Percentiles rank a stretch among this genome's conserved stretches.
Evolutionary conservation across 53 echinoderm and acorn worm genomes (phyloP).

Genomic region (Henricia sp.): DNA sequence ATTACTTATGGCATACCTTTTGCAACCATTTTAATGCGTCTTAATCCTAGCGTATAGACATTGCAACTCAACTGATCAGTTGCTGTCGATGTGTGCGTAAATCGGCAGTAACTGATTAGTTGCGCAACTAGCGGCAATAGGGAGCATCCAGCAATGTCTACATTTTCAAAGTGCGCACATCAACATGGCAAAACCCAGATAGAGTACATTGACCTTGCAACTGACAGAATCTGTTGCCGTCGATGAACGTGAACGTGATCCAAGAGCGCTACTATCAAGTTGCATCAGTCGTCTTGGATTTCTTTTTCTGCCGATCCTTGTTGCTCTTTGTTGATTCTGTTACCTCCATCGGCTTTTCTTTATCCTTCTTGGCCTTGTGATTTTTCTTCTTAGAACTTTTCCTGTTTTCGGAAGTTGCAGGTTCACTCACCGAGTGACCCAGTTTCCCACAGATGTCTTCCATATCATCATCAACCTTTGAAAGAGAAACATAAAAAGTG

Average conservation of each 20-base stretch:
- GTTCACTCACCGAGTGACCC: background rate
- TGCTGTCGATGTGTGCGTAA: no score
- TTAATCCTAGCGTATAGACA: no score
- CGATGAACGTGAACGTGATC: background rate
- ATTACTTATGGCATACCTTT: no score
- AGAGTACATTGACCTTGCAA: no score
- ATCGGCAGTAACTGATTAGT: no score
- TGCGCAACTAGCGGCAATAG: no score
- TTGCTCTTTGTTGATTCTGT: background rate
- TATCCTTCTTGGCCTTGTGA: background rate
- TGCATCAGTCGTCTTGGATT: background rate
- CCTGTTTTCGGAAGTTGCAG: background rate
- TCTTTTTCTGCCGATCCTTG: background rate
- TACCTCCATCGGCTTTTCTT: background rate
- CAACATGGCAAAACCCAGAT: no score
- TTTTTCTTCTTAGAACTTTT: background rate
- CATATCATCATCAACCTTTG: conserved; percentile 8
- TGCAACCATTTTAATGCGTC: no score
- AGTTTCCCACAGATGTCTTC: conserved; percentile 33
- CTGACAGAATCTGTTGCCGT: no score
- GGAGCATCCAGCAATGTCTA: no score
- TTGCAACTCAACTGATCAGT: no score
- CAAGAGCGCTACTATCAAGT: background rate
- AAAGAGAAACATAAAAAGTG: background rate
- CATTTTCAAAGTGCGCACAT: no score